phyloP scores from a whole-genome alignment of 2,888 invertebrate genomes.

The Acleris cristana region DNA sequence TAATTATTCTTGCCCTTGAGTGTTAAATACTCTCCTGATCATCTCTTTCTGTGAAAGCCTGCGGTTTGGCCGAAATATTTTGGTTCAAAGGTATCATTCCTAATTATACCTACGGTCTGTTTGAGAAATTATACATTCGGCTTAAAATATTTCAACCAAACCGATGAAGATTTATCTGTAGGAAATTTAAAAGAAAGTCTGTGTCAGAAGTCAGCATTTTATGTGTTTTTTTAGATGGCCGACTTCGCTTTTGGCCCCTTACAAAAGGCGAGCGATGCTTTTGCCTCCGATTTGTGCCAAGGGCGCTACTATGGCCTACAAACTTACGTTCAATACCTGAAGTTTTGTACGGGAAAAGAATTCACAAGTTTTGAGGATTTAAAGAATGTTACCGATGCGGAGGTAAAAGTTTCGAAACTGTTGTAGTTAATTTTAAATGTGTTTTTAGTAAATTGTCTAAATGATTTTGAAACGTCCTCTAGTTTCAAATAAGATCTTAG shows the following conservation, averaged over 20 bases:
- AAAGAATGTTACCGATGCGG: constrained; percentile 1
- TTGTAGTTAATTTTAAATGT: background rate
- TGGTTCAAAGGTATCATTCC: too few species aligned
- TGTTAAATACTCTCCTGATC: too few species aligned
- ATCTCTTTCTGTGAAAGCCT: too few species aligned
- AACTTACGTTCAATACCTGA: constrained; percentile 3
- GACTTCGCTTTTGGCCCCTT: background rate
- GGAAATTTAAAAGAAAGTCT: background rate
- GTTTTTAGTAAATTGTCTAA: background rate
- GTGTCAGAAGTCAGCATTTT: background rate
- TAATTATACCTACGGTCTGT: too few species aligned
- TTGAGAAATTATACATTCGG: too few species aligned
- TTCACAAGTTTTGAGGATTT: constrained; percentile 3
- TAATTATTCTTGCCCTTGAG: too few species aligned
- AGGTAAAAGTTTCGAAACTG: background rate
- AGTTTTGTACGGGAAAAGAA: background rate
- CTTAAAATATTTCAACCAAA: too few species aligned
- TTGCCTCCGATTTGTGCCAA: constrained; percentile 3
- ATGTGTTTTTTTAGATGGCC: constrained; percentile 2
- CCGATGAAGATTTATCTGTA: too few species aligned
- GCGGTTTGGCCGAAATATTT: too few species aligned
- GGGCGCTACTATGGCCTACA: background rate
- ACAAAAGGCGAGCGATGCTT: constrained; percentile 2
- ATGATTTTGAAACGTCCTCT: too few species aligned
- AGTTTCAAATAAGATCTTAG: too few species aligned